Base-by-base conservation (phyloP, 2,113 vertebrate genomes). In the Poicephalus gulielmi region DNA sequence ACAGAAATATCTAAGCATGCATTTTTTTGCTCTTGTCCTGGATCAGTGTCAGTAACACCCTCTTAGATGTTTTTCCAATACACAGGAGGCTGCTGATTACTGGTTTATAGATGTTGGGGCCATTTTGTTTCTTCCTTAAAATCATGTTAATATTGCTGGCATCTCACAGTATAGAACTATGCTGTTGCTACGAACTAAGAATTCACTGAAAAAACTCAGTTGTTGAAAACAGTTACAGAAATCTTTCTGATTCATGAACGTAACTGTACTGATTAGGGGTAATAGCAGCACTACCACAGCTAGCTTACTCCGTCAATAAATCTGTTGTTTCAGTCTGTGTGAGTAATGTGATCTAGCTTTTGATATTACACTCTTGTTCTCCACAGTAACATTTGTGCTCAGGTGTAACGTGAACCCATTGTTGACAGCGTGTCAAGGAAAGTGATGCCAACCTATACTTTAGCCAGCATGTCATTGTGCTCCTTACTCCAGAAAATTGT, bases 1-100 rank as follows among this genome's bases (percentile, higher is more conserved):
- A 93, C 93, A 90, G 86, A 96, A 96, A 96, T 90, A 96, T 63
- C 90, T 81, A 55, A 81, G 92, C 83, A 60, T 52, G 37, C 66
- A 8, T 83, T 77, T 91, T 94, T 69, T 15, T 63, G 18, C 68
- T 39, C 64, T 83, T 64, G 39, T 80, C 66, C 83, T 95, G 94
- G 83, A 85, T 60, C 73, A 43, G 82, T 24, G 87, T 90, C 85
- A 93, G 79, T 9, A 94, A 96, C 92, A 81, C 79, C 85, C 94
- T 94, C 76, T 69, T 88, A 83, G 84, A 37, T 96, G 44, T 55
- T 93, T 96, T 96, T 95, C 90, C 80, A 74, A 10, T 78, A 5
- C 79, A 75, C 4, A 8, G 41, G 46, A 86, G 4, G 59, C 83
- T 93, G 64, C 6, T 35, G 49, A 22, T 88, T 74, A 59, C 63